phyloP scores from a whole-genome alignment of 2,888 invertebrate species.

The Orchesellides sinensis region DNA sequence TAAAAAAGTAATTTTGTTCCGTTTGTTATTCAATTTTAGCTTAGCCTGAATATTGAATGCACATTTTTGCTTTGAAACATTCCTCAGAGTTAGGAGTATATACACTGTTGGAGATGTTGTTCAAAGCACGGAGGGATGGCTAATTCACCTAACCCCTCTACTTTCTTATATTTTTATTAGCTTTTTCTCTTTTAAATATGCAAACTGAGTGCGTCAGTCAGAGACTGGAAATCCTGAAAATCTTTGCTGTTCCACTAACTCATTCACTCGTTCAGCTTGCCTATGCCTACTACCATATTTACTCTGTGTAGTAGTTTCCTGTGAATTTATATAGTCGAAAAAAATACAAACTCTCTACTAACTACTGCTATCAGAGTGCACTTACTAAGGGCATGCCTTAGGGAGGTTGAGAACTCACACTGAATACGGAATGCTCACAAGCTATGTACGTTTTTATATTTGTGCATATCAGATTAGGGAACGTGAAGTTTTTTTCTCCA shows the following conservation, averaged over 20 bases:
- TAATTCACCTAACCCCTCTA: conserved; percentile 11
- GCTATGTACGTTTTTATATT: conserved; percentile 41
- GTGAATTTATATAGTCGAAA: no score
- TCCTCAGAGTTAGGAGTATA: conserved; percentile 22
- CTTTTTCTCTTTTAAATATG: conserved; percentile 23
- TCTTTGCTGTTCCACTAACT: conserved; percentile 43
- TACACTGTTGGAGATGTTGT: background rate
- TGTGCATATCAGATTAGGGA: conserved; percentile 59
- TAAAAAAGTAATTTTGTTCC: conserved; percentile 11
- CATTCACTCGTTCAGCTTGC: conserved; percentile 15
- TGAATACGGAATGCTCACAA: conserved; percentile 41
- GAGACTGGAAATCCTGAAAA: conserved; percentile 42
- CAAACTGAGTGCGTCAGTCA: conserved; percentile 55
- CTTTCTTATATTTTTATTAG: conserved; percentile 39
- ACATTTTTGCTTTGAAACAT: conserved; percentile 39
- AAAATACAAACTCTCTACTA: no score
- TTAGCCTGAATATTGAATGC: background rate
- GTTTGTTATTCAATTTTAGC: background rate
- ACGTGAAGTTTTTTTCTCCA: conserved; percentile 10
- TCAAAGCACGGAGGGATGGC: background rate
- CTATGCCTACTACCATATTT: no score
- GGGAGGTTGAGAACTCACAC: conserved; percentile 50
- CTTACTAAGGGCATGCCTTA: conserved; percentile 25
- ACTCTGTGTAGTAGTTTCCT: no score
- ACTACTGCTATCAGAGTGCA: no score